Evolutionary conservation across 2,888 invertebrate genomes (phyloP).

Genomic region (Thysanoteuthis rhombus): DNA sequence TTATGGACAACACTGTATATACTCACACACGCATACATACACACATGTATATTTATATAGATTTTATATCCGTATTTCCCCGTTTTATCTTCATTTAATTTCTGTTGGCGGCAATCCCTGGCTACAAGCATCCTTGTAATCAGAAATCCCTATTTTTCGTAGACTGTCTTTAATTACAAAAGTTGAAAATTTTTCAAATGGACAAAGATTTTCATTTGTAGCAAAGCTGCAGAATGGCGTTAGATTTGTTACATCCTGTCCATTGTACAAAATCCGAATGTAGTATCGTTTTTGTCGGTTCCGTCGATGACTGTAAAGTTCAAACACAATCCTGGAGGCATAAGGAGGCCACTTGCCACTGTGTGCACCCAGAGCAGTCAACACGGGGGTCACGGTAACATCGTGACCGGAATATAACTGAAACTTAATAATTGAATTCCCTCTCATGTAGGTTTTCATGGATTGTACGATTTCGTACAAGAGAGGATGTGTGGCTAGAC

Average conservation of each 20-base stretch:
- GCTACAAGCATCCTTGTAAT: conserved; percentile 23
- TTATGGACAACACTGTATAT: no score
- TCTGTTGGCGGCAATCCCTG: conserved; percentile 23
- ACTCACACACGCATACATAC: no score
- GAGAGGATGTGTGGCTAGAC: conserved; percentile 83
- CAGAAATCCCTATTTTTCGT: conserved; percentile 71
- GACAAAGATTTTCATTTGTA: conserved; percentile 73
- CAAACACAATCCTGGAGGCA: conserved; percentile 86
- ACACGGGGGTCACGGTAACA: conserved; percentile 85
- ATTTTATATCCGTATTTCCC: not conserved
- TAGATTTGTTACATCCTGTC: conserved; percentile 79
- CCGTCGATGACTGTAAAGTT: conserved; percentile 78
- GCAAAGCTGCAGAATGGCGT: conserved; percentile 75
- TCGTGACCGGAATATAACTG: conserved; percentile 91
- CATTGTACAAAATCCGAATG: conserved; percentile 85
- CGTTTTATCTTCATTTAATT: conserved; percentile 23
- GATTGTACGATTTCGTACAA: conserved; percentile 78
- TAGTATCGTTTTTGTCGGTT: conserved; percentile 71
- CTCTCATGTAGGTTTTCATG: conserved; percentile 43
- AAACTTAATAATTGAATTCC: conserved; percentile 66
- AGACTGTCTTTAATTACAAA: conserved; percentile 91
- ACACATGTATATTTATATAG: not conserved
- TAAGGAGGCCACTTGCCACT: conserved; percentile 78
- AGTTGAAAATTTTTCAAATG: conserved; percentile 86
- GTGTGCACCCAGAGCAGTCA: conserved; percentile 80